Percentiles rank a stretch among this genome's conserved stretches.
Conservation (phyloP, 2,797 vertebrate species). For the Gorsachius magnificus region DNA sequence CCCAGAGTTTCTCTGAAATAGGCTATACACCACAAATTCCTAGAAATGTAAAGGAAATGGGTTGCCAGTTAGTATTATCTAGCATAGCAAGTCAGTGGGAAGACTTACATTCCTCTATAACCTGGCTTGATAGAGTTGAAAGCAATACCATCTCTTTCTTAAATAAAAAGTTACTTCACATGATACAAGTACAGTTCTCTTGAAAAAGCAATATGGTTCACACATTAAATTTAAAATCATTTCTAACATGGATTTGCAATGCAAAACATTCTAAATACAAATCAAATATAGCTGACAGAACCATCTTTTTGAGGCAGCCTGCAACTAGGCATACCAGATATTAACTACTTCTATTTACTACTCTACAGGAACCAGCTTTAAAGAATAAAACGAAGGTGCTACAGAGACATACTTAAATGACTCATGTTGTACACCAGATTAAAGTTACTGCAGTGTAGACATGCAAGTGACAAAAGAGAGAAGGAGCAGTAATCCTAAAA, state of each 20-base stretch:
- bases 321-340: not conserved
- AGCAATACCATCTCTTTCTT: constrained; percentile 6
- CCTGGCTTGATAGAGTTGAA: constrained; percentile 23
- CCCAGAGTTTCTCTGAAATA: not conserved
- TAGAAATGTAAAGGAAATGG: not conserved
- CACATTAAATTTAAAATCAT: constrained; percentile 20
- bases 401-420: not conserved
- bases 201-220: constrained; percentile 42
- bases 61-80: constrained; percentile 7
- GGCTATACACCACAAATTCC: not conserved
- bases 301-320: constrained; percentile 24
- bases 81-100: not conserved
- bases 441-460: not conserved
- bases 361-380: not conserved
- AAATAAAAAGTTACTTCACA: constrained; percentile 27
- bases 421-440: not conserved
- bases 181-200: not conserved
- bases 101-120: constrained; percentile 17
- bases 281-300: constrained; percentile 39
- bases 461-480: not conserved
- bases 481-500: not conserved
- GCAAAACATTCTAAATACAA: constrained; percentile 47
- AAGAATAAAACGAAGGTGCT: not conserved
- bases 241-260: constrained; percentile 48
- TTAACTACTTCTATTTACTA: constrained; percentile 31